Evolutionary conservation across 2,113 vertebrate genomes (phyloP), one percentile per base, ranked within the genome.

Genomic region (Oryzias celebensis): DNA sequence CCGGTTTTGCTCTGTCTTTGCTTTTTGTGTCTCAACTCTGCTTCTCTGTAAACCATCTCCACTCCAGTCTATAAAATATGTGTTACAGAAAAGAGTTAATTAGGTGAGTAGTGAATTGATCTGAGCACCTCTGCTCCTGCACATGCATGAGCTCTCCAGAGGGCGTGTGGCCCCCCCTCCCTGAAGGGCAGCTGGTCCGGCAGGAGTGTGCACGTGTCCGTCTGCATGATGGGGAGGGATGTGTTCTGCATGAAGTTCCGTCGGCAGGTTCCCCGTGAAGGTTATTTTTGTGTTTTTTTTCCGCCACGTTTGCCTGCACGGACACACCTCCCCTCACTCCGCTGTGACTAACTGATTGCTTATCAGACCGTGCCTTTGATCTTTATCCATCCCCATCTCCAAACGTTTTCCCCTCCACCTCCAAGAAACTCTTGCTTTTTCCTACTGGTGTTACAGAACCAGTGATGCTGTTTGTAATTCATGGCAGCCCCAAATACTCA

Each of bases 31-130:
- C 76, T 86, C 83, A 80, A 75, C 80, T 86, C 83, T 84, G 72
- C 87, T 85, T 67, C 78, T 83, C 76, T 87, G 80, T 84, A 78
- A 89, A 89, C 85, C 87, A 88, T 88, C 88, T 80, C 71, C 63
- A 79, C 82, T 62, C 84, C 80, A 80, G 81, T 88, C 80, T 83
- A 86, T 88, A 89, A 84, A 84, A 88, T 88, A 90, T 90, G 87
- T 89, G 83, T 91, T 87, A 85, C 88, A 90, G 85, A 88, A 90
- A 90, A 87, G 82, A 86, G 82, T 89, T 90, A 85, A 83, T 88
- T 88, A 83, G 92, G 92, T 92, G 87, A 93, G 92, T 92, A 92
- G 81, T 68, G 77, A 80, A 80, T 84, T 65, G 53, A 83, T 72
- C 63, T 51, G 68, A 83, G 78, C n/a, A 74, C 79, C 62, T 42